phyloP scores from a whole-genome alignment of 2,113 vertebrate species.

The Myxocyprinus asiaticus region DNA sequence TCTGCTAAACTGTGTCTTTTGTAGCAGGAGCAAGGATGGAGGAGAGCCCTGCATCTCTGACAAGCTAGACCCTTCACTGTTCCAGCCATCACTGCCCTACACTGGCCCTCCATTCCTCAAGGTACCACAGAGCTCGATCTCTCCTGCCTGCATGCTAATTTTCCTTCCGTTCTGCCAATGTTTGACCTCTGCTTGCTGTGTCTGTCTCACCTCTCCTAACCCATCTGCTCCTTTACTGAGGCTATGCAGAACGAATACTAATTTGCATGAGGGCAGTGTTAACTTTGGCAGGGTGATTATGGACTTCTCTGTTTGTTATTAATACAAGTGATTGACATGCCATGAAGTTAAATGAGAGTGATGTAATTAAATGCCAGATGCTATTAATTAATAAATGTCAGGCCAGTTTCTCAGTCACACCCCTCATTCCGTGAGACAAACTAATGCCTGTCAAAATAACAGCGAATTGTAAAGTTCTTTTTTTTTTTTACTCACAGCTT shows the following conservation, averaged over 20 bases:
- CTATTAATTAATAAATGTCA: slow-evolving; percentile 39
- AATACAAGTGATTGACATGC: slow-evolving; percentile 25
- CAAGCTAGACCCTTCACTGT: slow-evolving; percentile 66
- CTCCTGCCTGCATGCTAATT: not conserved
- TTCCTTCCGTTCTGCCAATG: slow-evolving; percentile 19
- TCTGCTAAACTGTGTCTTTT: slow-evolving; percentile 33
- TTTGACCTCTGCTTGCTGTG: slow-evolving; percentile 20
- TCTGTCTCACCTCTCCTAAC: slow-evolving; percentile 21
- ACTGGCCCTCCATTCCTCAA: slow-evolving; percentile 49
- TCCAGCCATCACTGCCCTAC: slow-evolving; percentile 49
- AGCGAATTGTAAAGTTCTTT: not conserved
- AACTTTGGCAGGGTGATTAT: not conserved
- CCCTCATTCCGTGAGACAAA: slow-evolving; percentile 10
- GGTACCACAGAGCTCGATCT: slow-evolving; percentile 45
- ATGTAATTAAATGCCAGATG: slow-evolving; percentile 32
- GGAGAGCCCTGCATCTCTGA: slow-evolving; percentile 63
- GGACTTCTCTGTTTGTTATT: slow-evolving; percentile 20
- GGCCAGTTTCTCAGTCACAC: slow-evolving; percentile 27
- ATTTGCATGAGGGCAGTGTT: slow-evolving; percentile 6
- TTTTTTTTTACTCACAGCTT: no score
- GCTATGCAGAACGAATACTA: not conserved
- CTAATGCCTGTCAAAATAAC: not conserved
- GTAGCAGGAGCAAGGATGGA: slow-evolving; percentile 73
- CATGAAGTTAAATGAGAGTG: slow-evolving; percentile 27
- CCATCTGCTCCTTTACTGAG: slow-evolving; percentile 22